Conservation (phyloP, 2,797 vertebrate genomes). For the Gymnocypris eckloni region DNA sequence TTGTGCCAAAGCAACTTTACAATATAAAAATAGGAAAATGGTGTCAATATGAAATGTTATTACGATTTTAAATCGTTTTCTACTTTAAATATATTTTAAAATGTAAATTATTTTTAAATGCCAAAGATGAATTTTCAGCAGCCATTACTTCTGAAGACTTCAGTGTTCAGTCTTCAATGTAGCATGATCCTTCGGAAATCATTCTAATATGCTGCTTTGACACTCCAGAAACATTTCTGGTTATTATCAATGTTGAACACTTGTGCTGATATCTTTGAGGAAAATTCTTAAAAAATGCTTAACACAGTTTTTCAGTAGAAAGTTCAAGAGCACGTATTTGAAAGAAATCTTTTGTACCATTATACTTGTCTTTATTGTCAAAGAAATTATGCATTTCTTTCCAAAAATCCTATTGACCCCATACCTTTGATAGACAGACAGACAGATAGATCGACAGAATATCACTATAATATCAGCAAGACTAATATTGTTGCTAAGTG, state of each 20-base stretch:
- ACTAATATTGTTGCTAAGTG: too few species aligned
- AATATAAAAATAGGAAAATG: too few species aligned
- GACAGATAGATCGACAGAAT: too few species aligned
- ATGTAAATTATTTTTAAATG: neutral
- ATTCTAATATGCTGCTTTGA: neutral
- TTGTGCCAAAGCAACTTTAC: too few species aligned
- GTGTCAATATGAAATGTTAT: neutral
- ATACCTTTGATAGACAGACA: neutral
- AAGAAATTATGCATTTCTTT: neutral
- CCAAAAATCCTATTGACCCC: neutral
- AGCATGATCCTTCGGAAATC: neutral
- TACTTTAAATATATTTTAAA: neutral
- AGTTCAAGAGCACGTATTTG: neutral
- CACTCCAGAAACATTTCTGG: neutral
- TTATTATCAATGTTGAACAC: neutral
- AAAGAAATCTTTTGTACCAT: neutral
- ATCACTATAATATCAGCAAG: too few species aligned
- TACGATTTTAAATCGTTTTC: neutral
- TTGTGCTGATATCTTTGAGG: neutral
- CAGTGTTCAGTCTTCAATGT: neutral
- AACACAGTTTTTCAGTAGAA: neutral
- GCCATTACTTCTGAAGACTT: neutral
- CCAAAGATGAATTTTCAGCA: neutral
- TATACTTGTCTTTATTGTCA: neutral
- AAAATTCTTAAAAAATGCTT: neutral